A percentile compares a stretch with the other conserved stretches of the same genome.
phyloP scores from a whole-genome alignment of 1,140 invertebrate genomes.

The Megathymus violae region DNA sequence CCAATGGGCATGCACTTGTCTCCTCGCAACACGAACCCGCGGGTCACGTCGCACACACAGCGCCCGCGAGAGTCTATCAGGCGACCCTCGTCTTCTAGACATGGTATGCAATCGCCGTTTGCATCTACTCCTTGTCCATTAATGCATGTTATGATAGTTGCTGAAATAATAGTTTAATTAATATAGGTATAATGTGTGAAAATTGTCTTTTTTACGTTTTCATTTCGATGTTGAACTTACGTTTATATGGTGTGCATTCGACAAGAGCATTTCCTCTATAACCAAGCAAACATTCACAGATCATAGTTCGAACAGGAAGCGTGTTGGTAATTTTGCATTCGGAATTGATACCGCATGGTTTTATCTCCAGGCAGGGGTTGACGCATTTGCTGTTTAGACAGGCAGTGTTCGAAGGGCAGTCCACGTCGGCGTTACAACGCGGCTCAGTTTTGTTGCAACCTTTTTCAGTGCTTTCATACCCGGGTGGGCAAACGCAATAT shows the following conservation, averaged over 20 bases:
- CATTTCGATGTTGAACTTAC: slow-evolving; percentile 52
- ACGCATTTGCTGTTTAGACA: slow-evolving; percentile 92
- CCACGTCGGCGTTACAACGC: slow-evolving; percentile 90
- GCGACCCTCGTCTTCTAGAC: slow-evolving; percentile 88
- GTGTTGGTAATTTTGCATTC: slow-evolving; percentile 92
- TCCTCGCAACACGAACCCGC: slow-evolving; percentile 90
- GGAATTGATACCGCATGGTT: slow-evolving; percentile 93
- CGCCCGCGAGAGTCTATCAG: slow-evolving; percentile 90
- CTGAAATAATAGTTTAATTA: slow-evolving; percentile 42
- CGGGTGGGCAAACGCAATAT: slow-evolving; percentile 91
- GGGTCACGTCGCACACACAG: slow-evolving; percentile 91
- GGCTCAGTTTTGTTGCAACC: slow-evolving; percentile 87
- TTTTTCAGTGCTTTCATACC: slow-evolving; percentile 87
- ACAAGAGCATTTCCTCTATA: slow-evolving; percentile 92
- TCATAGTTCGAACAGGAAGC: slow-evolving; percentile 92
- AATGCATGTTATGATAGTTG: slow-evolving; percentile 59
- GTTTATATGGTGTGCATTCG: slow-evolving; percentile 89
- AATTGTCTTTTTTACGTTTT: too few species aligned
- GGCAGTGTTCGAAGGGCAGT: slow-evolving; percentile 92
- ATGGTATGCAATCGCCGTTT: slow-evolving; percentile 90
- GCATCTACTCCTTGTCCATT: slow-evolving; percentile 89
- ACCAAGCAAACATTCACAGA: slow-evolving; percentile 93
- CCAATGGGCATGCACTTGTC: slow-evolving; percentile 91
- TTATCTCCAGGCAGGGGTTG: slow-evolving; percentile 91
- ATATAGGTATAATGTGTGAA: too few species aligned